Percentiles rank a stretch among this genome's conserved stretches.
These are phyloP conservation scores for Sarcophaga rosellei DNA, from an alignment of 2,888 invertebrate species.

Conservation along the genomic window DNA sequence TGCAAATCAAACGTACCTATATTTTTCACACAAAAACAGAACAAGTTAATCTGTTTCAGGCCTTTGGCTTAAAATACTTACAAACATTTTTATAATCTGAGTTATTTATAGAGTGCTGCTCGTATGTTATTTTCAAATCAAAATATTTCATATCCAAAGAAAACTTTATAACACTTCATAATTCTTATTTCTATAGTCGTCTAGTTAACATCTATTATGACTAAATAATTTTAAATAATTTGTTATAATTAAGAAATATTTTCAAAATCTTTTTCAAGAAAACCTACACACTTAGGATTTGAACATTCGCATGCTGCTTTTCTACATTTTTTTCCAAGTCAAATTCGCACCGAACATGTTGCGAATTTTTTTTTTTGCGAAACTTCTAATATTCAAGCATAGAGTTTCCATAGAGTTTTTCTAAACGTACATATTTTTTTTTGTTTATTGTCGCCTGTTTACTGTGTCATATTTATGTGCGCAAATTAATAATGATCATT, in stretches of 20 bases:
- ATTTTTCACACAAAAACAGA: no score
- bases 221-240: conserved; percentile 51
- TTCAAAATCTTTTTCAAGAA: conserved; percentile 18
- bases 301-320: not conserved
- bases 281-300: conserved; percentile 47
- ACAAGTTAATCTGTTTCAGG: no score
- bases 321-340: not conserved
- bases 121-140: no score
- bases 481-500: conserved; percentile 67
- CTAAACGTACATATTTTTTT: not conserved
- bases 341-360: conserved; percentile 42
- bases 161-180: not conserved
- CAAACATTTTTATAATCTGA: no score
- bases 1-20: no score
- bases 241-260: conserved; percentile 48
- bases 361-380: conserved; percentile 39
- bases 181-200: not conserved
- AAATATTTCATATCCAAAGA: not conserved
- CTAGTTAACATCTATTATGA: conserved; percentile 31
- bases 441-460: conserved; percentile 45
- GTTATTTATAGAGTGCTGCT: no score
- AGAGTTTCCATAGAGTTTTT: conserved; percentile 27
- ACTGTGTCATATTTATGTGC: conserved; percentile 52
- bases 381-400: conserved; percentile 42
- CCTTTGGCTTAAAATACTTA: no score